Evolutionary conservation across 2,888 invertebrate species (phyloP).

Genomic region (Conops quadrifasciatus): DNA sequence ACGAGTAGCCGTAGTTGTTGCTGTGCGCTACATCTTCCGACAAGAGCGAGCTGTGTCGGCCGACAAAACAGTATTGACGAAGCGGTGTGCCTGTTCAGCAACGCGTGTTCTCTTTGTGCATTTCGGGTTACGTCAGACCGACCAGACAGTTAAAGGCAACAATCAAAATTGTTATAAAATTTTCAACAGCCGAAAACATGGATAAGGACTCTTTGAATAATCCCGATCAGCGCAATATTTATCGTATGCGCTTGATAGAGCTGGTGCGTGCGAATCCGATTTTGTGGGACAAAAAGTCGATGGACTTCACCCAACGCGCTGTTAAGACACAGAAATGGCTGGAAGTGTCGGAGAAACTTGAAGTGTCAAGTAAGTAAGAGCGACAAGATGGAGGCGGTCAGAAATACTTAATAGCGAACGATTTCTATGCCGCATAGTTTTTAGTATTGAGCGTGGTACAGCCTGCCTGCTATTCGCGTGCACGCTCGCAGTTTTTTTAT

Average conservation of each 20-base stretch:
- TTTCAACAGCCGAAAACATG: background rate
- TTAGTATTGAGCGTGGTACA: too few species aligned
- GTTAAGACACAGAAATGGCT: conserved; percentile 43
- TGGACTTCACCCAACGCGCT: conserved; percentile 42
- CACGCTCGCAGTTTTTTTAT: too few species aligned
- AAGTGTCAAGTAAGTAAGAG: conserved; percentile 40
- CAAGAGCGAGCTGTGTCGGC: conserved; percentile 20
- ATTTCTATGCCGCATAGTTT: too few species aligned
- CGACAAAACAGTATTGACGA: conserved; percentile 20
- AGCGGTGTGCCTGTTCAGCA: background rate
- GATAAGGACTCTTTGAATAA: background rate
- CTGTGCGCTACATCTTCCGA: conserved; percentile 19
- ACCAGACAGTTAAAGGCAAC: background rate
- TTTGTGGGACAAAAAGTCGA: conserved; percentile 44
- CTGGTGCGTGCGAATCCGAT: conserved; percentile 43
- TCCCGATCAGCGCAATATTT: conserved; percentile 36
- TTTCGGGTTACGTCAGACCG: background rate
- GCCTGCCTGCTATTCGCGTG: too few species aligned
- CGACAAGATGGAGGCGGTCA: background rate
- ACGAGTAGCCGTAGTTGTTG: conserved; percentile 16
- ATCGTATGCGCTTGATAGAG: conserved; percentile 40
- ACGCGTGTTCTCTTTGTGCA: background rate
- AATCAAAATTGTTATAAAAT: background rate
- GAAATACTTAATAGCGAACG: too few species aligned
- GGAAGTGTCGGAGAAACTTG: conserved; percentile 40